Evolutionary conservation across 2,888 invertebrate species (phyloP).

Genomic region (Ichneumoninae sp.): DNA sequence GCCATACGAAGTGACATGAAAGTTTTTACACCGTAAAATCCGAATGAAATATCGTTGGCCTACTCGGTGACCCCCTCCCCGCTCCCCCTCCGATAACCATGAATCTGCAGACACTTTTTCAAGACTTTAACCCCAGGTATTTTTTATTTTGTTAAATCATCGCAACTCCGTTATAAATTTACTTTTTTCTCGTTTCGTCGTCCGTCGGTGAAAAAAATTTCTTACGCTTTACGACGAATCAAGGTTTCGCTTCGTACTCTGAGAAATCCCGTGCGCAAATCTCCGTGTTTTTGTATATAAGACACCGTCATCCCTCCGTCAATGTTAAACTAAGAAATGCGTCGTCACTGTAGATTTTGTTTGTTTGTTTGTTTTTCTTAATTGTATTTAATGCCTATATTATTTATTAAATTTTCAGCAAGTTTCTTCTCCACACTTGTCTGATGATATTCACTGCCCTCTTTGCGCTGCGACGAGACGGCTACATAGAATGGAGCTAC

Average conservation of each 20-base stretch:
- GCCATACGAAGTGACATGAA: conserved; percentile 42
- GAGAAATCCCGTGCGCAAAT: background rate
- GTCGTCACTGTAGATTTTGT: conserved; percentile 40
- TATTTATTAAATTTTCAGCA: conserved; percentile 88
- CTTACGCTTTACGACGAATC: background rate
- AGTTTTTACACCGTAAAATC: conserved; percentile 1
- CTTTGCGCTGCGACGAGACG: conserved; percentile 95
- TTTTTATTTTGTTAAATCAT: conserved; percentile 52
- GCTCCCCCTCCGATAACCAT: conserved; percentile 84
- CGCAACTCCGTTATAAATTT: background rate
- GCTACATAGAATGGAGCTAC: conserved; percentile 95
- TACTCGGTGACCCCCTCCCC: conserved; percentile 69
- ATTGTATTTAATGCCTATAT: conserved; percentile 65
- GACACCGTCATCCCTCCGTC: background rate
- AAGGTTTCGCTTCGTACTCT: background rate
- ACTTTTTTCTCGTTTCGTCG: background rate
- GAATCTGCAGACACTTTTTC: conserved; percentile 95
- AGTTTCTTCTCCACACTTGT: conserved; percentile 98
- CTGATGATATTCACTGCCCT: conserved; percentile 95
- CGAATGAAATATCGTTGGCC: conserved; percentile 73
- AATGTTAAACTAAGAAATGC: background rate
- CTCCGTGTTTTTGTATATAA: background rate
- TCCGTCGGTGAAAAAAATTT: background rate
- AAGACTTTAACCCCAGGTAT: conserved; percentile 97
- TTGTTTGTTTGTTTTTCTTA: conserved; percentile 17